Percentiles rank a stretch among this genome's conserved stretches.
Conservation (phyloP, 2,797 vertebrate genomes). For the Gymnodraco acuticeps region DNA sequence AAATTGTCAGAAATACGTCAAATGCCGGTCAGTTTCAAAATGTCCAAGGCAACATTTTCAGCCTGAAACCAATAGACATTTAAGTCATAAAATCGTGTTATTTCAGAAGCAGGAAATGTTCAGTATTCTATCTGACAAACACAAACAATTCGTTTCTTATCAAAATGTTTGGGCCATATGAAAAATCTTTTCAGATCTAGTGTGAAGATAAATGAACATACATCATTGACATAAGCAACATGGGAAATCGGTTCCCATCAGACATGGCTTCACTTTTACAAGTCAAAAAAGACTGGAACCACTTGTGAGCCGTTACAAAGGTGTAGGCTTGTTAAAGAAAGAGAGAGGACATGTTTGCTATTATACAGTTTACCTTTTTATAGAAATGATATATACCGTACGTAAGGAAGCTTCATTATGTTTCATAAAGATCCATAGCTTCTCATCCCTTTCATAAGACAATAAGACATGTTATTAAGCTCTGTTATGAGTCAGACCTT, state of each 20-base stretch:
- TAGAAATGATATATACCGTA: too few relatives aligned
- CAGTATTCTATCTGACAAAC: neutral
- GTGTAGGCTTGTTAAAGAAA: too few relatives aligned
- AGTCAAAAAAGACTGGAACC: neutral
- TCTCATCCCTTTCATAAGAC: neutral
- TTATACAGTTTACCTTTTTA: too few relatives aligned
- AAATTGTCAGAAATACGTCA: neutral
- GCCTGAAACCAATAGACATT: neutral
- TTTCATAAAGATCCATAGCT: too few relatives aligned
- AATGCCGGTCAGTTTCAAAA: neutral
- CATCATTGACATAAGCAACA: neutral
- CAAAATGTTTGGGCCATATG: neutral
- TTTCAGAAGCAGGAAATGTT: neutral
- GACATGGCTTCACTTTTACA: neutral
- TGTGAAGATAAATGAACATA: too few relatives aligned
- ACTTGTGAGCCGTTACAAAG: neutral
- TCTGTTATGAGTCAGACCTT: neutral
- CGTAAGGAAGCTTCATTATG: too few relatives aligned
- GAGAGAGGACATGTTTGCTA: too few relatives aligned
- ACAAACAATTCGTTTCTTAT: neutral
- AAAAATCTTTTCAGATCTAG: neutral
- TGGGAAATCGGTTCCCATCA: neutral
- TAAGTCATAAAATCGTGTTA: neutral
- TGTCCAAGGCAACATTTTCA: constrained; percentile 1
- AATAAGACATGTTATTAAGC: neutral